Conservation (phyloP, 2,113 vertebrate genomes). For the Polypterus senegalus region DNA sequence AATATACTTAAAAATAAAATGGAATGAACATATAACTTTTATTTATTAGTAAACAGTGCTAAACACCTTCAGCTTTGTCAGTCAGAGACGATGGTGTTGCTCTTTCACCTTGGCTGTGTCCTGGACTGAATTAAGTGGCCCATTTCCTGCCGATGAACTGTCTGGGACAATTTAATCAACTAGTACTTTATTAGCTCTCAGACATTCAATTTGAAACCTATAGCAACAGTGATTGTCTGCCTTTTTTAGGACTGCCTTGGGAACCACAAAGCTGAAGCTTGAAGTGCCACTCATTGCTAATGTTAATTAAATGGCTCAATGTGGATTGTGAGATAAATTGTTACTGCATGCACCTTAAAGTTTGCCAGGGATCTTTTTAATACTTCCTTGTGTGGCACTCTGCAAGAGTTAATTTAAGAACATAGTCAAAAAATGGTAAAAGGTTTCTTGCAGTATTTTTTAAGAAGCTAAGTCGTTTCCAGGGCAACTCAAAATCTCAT, state of each 20-base stretch:
- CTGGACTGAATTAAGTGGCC: constrained; percentile 9
- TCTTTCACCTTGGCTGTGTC: constrained; percentile 4
- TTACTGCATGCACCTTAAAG: constrained; percentile 4
- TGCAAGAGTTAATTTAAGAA: no score
- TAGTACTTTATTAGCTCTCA: constrained; percentile 15
- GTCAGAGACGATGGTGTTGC: constrained; percentile 5
- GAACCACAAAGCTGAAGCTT: neutral
- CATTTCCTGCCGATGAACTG: constrained; percentile 16
- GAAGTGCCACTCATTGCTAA: neutral
- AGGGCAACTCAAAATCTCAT: no score
- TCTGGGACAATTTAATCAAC: constrained; percentile 13
- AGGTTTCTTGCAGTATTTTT: no score
- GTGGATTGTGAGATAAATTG: constrained; percentile 7
- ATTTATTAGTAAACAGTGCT: no score
- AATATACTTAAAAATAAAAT: no score
- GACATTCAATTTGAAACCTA: constrained; percentile 17
- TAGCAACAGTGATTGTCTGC: constrained; percentile 13
- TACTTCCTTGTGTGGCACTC: no score
- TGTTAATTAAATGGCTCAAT: constrained; percentile 8
- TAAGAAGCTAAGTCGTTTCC: no score
- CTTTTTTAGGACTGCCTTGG: constrained; percentile 5
- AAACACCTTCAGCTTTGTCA: neutral
- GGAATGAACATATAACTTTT: no score
- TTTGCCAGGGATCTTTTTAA: neutral
- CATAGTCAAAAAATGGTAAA: no score